These are phyloP conservation scores for Abrostola triplasia DNA, from an alignment of 2,888 invertebrate species.

Conservation along the genomic window DNA sequence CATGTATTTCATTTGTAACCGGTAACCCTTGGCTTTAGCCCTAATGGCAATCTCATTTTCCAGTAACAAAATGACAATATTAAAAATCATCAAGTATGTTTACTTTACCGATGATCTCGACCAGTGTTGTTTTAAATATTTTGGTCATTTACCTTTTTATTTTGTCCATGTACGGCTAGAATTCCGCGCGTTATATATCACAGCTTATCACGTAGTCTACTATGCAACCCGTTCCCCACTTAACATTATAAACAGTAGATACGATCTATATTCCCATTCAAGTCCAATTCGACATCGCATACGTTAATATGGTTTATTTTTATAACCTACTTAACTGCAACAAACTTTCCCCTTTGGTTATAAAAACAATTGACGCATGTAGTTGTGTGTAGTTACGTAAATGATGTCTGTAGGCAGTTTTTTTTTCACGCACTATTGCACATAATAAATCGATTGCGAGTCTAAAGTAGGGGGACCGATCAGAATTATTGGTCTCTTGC, in stretches of 20 bases:
- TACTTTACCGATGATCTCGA: too few species aligned
- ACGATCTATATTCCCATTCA: slow-evolving; percentile 53
- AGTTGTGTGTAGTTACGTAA: slow-evolving; percentile 45
- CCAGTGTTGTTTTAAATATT: too few species aligned
- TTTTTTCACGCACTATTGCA: slow-evolving; percentile 60
- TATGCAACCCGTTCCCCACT: slow-evolving; percentile 51
- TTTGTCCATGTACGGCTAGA: slow-evolving; percentile 4
- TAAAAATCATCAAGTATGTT: too few species aligned
- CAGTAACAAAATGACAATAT: too few species aligned
- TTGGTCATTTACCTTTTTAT: too few species aligned
- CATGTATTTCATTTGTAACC: too few species aligned
- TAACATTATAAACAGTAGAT: slow-evolving; percentile 50
- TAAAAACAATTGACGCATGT: slow-evolving; percentile 36
- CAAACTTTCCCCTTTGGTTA: slow-evolving; percentile 21
- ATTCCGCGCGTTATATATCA: slow-evolving; percentile 12
- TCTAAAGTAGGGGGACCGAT: slow-evolving; percentile 1
- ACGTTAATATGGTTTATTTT: slow-evolving; percentile 30
- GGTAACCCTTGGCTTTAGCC: too few species aligned
- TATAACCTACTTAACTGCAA: slow-evolving; percentile 47
- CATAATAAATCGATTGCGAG: slow-evolving; percentile 46
- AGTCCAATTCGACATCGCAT: slow-evolving; percentile 40
- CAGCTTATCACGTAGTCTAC: slow-evolving; percentile 27
- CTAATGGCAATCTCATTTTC: too few species aligned
- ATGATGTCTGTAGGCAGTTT: slow-evolving; percentile 40
- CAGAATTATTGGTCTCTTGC: not conserved